Evolutionary conservation across 2,113 vertebrate species (phyloP), one percentile per base, ranked within the genome.

Genomic region (Eretmochelys imbricata): DNA sequence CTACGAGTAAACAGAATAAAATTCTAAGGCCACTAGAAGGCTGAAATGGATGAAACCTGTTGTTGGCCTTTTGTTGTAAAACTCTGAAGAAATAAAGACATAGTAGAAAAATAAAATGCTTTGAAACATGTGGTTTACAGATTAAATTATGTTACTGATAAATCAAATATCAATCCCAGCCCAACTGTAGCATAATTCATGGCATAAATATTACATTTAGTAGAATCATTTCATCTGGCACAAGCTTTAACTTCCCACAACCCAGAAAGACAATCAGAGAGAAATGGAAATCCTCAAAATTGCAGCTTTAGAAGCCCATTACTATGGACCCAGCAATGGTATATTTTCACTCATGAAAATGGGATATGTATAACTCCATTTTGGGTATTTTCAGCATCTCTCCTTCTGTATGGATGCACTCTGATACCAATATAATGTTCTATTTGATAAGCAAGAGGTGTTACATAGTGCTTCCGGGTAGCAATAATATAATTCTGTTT

Each of bases 251-350:
- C 38, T 53, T 69, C 75, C 48, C 93, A 10, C n/a, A 90, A 54
- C 27, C 38, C 51, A 57, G 9, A 31, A 14, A 80, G 25, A 25
- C 11, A 87, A 86, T 6, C 51, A 86, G 81, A 75, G 83, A 59
- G 85, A 95, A 91, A 42, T n/a, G 81, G 65, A 95, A 95, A 91
- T 89, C 27, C 42, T 94, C 85, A 91, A 69, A 88, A 31, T 10
- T 19, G 7, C 91, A 87, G 50, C 76, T 42, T 12, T 87, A 38
- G 6, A 75, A 55, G n/a, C 54, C 84, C 80, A 49, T 54, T 1
- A 0, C 80, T 78, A 29, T 25, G 72, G 22, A 6, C 25, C 9
- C 48, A 76, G 53, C 50, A 20, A 16, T 48, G 7, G 11, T 25
- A 48, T 6, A 9, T 46, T 48, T 78, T 6, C 6, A 78, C 3